These are phyloP conservation scores for Pelecanoides urinatrix DNA, from an alignment of 2,113 vertebrate genomes.

Conservation along the genomic window DNA sequence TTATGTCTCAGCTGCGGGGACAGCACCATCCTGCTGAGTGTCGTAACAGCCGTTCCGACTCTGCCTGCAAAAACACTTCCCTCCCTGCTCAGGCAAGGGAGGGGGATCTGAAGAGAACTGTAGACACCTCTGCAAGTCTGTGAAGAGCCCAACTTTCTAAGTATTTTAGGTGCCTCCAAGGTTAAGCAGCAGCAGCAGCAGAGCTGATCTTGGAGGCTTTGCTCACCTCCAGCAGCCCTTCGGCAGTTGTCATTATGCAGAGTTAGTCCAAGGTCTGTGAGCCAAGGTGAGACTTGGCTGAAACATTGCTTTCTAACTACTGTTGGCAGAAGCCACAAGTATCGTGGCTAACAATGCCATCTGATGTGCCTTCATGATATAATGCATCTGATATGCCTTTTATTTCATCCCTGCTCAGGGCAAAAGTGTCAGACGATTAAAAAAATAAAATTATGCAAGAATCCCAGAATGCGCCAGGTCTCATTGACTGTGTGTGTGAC, in stretches of 20 bases:
- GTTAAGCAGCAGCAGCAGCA: neutral
- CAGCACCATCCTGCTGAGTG: neutral
- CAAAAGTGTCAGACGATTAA: neutral
- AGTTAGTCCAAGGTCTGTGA: neutral
- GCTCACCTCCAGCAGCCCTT: neutral
- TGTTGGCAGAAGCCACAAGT: neutral
- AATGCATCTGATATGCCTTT: neutral
- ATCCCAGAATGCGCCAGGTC: neutral
- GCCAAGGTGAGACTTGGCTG: neutral
- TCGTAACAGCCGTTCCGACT: neutral
- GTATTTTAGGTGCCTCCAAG: neutral
- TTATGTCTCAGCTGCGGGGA: neutral
- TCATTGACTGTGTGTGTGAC: neutral
- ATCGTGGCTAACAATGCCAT: neutral
- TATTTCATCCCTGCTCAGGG: neutral
- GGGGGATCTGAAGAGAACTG: neutral
- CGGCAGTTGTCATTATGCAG: accelerated
- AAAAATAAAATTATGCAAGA: neutral
- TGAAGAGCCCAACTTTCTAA: neutral
- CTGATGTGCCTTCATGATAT: no score
- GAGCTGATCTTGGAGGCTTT: neutral
- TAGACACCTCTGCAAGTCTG: neutral
- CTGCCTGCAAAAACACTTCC: neutral
- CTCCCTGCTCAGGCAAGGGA: neutral
- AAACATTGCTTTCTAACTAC: neutral